Base-by-base conservation (phyloP, 1,140 invertebrate genomes). In the Linepithema humile region DNA sequence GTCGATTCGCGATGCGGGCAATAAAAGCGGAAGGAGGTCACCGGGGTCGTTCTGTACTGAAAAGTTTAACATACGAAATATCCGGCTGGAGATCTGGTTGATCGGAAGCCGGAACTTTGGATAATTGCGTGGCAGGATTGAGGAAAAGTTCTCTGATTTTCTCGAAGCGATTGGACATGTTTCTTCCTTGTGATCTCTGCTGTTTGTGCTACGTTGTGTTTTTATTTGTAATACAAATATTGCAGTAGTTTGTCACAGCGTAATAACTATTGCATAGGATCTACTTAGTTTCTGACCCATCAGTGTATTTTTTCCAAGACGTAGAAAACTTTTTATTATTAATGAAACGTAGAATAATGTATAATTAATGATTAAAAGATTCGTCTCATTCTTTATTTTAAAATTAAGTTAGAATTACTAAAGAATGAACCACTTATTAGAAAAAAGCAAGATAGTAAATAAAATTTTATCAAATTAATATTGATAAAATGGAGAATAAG, bases 61-160 rank as follows among this genome's bases (percentile, higher is more conserved):
- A 82, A 84, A 87, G 80, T 88, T 84, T 43, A 85, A 85, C 55
- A 55, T 74, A 72, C 70, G 69, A 78, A 84, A 88, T 84, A 83
- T 84, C 82, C 26, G 50, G 26, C 17, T 65, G 74, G 45, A 83
- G 60, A 62, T 67, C 53, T 67, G 20, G n/a, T 48, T 48, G 64
- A 83, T 78, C 67, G 85, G 38, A 45, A 32, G 45, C 20, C 50
- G 86, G 40, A 88, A 88, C 69, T 87, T 87, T 32, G 43, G 69
- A 84, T 87, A 88, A 88, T 88, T 88, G 82, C 64, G 35, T 78
- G 40, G 53, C n/a, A 73, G 65, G 40, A 77, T 70, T 6, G 73
- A 62, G 48, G 73, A n/a, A 83, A 86, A 86, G 60, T 80, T 85
- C 45, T n/a, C 48, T 53, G 60, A 59, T n/a, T 69, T 43, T 65